A percentile compares a stretch with the other conserved stretches of the same genome.
Evolutionary conservation across 2,888 invertebrate genomes (phyloP).

Genomic region (Marasmarcha lunaedactyla): DNA sequence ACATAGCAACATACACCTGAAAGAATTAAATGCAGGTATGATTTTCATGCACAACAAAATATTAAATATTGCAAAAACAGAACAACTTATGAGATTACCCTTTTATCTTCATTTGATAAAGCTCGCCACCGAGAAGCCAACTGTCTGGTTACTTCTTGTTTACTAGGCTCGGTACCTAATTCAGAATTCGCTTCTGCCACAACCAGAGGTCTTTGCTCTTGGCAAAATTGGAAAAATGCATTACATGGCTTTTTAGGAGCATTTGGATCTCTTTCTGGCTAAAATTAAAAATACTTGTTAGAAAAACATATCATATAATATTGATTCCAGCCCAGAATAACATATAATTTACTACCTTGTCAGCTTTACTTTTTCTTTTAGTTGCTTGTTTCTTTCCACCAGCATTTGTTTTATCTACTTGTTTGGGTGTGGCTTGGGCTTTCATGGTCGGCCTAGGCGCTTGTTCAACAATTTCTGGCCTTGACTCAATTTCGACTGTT

Average conservation of each 20-base stretch:
- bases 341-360: slow-evolving; percentile 44
- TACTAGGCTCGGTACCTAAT: slow-evolving; percentile 76
- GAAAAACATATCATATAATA: neutral
- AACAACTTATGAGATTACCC: slow-evolving; percentile 47
- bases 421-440: slow-evolving; percentile 31
- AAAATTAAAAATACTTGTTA: slow-evolving; percentile 17
- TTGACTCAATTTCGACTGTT: slow-evolving; percentile 68
- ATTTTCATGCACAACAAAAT: neutral
- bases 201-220: slow-evolving; percentile 80
- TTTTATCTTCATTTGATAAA: slow-evolving; percentile 76
- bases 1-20: slow-evolving; percentile 78
- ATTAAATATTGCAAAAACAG: neutral
- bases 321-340: neutral
- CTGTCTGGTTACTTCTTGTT: slow-evolving; percentile 81
- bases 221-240: slow-evolving; percentile 85
- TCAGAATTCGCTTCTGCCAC: slow-evolving; percentile 74
- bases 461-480: slow-evolving; percentile 35
- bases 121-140: slow-evolving; percentile 81
- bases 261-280: slow-evolving; percentile 75
- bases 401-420: slow-evolving; percentile 39
- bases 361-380: slow-evolving; percentile 73
- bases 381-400: slow-evolving; percentile 48
- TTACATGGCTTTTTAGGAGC: slow-evolving; percentile 84
- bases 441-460: slow-evolving; percentile 30
- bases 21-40: too few species aligned